Conservation (phyloP, 2,113 vertebrate genomes). For the Lipotes vexillifer region DNA sequence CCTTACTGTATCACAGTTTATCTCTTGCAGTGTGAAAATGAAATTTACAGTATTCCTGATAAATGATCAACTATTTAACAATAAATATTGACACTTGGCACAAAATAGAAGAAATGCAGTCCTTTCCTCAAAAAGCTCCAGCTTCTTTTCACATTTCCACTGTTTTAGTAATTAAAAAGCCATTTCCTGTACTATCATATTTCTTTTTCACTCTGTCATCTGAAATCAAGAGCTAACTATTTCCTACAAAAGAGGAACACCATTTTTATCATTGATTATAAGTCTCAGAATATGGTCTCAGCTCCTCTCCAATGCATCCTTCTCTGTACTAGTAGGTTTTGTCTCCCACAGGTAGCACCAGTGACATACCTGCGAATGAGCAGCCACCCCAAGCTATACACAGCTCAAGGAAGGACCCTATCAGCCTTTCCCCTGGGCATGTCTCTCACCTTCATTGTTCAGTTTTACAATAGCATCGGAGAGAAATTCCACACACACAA, state of each 20-base stretch:
- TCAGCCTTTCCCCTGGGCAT: constrained; percentile 77
- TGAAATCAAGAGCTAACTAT: not conserved
- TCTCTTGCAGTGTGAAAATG: not conserved
- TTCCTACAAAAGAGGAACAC: not conserved
- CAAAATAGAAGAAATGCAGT: not conserved
- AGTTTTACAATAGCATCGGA: constrained; percentile 79
- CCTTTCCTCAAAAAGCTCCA: not conserved
- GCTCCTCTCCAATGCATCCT: not conserved
- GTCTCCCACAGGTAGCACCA: constrained; percentile 75
- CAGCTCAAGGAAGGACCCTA: constrained; percentile 50
- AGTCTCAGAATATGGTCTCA: not conserved
- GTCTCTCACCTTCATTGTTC: constrained; percentile 68
- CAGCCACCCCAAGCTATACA: constrained; percentile 67
- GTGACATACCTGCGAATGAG: constrained; percentile 77
- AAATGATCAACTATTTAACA: not conserved
- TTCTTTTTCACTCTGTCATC: not conserved
- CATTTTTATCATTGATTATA: not conserved
- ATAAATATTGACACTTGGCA: not conserved
- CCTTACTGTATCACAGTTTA: not conserved
- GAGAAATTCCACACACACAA: constrained; percentile 77
- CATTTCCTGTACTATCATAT: not conserved
- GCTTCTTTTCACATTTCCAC: not conserved
- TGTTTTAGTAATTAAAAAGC: not conserved
- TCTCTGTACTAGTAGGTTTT: not conserved
- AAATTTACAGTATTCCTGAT: not conserved